Conservation (phyloP, 2,888 invertebrate species). For the Xiphydria camelus region DNA sequence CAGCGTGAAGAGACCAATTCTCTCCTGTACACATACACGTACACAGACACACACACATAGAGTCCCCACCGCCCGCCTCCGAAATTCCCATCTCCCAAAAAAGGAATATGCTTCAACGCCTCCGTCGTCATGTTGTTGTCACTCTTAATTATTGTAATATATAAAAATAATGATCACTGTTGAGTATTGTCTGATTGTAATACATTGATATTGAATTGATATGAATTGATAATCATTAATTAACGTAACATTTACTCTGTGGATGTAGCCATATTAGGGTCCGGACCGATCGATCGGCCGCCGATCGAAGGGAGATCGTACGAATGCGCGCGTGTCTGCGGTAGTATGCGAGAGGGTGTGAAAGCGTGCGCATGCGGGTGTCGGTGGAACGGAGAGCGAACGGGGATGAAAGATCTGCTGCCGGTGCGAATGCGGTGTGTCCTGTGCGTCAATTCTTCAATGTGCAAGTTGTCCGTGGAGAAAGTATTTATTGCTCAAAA, state of each 20-base stretch:
- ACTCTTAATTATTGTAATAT: slow-evolving; percentile 58
- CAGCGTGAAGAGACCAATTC: not conserved
- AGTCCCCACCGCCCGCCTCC: slow-evolving; percentile 8
- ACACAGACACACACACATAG: no score
- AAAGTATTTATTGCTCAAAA: slow-evolving; percentile 58
- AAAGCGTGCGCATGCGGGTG: slow-evolving; percentile 21
- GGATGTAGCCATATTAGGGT: slow-evolving; percentile 48
- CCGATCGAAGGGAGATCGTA: slow-evolving; percentile 17
- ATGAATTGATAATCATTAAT: slow-evolving; percentile 59
- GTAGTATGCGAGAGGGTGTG: slow-evolving; percentile 14
- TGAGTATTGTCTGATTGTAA: slow-evolving; percentile 59
- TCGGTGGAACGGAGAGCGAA: slow-evolving; percentile 30
- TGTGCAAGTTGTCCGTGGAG: slow-evolving; percentile 55
- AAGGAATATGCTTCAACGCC: slow-evolving; percentile 56
- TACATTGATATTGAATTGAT: slow-evolving; percentile 58
- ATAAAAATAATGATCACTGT: slow-evolving; percentile 57
- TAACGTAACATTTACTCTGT: slow-evolving; percentile 48
- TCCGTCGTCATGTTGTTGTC: slow-evolving; percentile 59
- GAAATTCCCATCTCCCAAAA: not conserved
- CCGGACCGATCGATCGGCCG: no score
- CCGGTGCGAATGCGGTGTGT: slow-evolving; percentile 38
- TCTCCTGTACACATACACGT: no score
- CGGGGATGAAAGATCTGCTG: slow-evolving; percentile 24
- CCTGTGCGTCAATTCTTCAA: slow-evolving; percentile 58
- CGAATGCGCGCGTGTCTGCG: slow-evolving; percentile 13